Evolutionary conservation across 2,113 vertebrate species (phyloP), one percentile per base, ranked within the genome.

Genomic region (Penelope pileata): DNA sequence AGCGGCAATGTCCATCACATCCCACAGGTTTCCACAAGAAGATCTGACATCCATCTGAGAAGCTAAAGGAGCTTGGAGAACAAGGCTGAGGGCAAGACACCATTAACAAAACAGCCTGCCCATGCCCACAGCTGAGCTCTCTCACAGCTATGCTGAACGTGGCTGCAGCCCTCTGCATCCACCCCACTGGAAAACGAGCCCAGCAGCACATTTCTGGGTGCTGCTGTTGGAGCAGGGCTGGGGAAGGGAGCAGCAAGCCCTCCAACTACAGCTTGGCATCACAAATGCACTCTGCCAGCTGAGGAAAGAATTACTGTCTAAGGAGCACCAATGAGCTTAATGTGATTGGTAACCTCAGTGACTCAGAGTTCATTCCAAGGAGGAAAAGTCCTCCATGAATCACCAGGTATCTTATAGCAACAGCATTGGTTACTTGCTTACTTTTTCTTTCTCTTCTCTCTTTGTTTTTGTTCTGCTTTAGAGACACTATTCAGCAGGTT

Each of bases 381-480:
- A 38, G 54, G 50, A 86, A 45, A 75, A 54, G 60, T 18, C 60
- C 78, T 70, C 58, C 40, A 50, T 86, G 47, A 93, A 70, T 88
- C 86, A 90, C 79, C 69, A 40, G n/a, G 34, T 64, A 43, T 5
- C 82, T 90, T 86, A 83, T 27, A 70, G 51, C 76, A 91, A 36
- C 24, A 62, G n/a, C n/a, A 29, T 2, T 42, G n/a, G 34, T 42
- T 67, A 53, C 38, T 67, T 3, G 4, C 34, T 69, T 62, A 15
- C 27, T 81, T 76, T 81, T 40, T 68, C 51, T 62, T 79, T 88
- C 47, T 72, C 19, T 63, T 27, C n/a, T 32, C 54, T 60, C n/a
- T 69, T 90, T 63, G 12, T 16, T 93, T 94, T 77, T 45, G n/a
- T 29, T 53, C 69, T 83, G 6, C 42, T 97, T 94, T 73, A 73